phyloP scores from a whole-genome alignment of 2,797 vertebrate genomes.

The Moxostoma hubbsi region DNA sequence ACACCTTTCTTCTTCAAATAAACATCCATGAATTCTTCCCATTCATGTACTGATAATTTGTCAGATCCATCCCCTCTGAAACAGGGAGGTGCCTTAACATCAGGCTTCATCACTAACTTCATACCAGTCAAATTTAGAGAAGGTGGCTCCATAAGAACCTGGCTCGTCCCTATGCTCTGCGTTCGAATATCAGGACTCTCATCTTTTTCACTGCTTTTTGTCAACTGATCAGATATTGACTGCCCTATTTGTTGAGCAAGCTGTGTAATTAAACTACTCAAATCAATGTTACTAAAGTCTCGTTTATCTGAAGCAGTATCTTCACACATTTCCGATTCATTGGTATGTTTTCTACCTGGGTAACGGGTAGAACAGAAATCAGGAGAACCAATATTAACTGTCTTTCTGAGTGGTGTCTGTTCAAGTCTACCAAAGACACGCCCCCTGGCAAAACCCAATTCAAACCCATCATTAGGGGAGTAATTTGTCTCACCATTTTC shows the following conservation, averaged over 20 bases:
- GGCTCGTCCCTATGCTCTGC: no score
- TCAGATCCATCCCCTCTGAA: constrained; percentile 44
- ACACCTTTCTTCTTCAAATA: constrained; percentile 47
- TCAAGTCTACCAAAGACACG: no score
- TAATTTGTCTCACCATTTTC: neutral
- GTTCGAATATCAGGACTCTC: no score
- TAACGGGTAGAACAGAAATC: neutral
- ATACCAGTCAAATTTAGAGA: constrained; percentile 6
- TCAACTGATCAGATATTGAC: neutral
- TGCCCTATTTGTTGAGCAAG: neutral
- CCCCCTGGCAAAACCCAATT: neutral
- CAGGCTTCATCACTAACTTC: constrained; percentile 33
- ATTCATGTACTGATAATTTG: constrained; percentile 40
- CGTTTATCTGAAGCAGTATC: neutral
- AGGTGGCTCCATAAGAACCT: no score
- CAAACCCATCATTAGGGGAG: neutral
- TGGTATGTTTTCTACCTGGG: neutral
- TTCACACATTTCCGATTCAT: neutral
- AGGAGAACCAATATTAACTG: neutral
- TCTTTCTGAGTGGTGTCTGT: neutral
- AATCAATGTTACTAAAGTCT: neutral
- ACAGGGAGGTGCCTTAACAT: constrained; percentile 37
- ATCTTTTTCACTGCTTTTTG: no score
- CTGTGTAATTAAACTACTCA: neutral
- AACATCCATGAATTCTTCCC: constrained; percentile 40